phyloP scores from a whole-genome alignment of 1,140 invertebrate species.

The Luehdorfia chinensis region DNA sequence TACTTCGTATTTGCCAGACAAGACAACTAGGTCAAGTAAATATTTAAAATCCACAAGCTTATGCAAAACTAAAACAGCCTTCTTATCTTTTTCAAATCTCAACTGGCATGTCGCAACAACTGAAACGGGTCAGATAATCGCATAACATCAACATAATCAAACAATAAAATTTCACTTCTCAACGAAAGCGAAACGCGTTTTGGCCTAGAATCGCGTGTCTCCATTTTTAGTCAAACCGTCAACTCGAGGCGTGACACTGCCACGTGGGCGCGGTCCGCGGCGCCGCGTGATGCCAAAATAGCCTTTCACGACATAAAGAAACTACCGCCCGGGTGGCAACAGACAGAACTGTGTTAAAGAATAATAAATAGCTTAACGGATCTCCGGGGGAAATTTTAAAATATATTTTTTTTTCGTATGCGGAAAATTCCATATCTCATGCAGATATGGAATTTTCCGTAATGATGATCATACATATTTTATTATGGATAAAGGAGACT shows the following conservation, averaged over 20 bases:
- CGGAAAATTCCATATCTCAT: no score
- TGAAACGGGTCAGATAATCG: constrained; percentile 10
- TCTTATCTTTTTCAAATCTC: background rate
- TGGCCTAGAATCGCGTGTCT: constrained; percentile 9
- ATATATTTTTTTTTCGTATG: no score
- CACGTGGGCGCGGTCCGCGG: constrained; percentile 5
- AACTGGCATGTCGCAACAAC: constrained; percentile 7
- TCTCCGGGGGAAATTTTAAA: no score
- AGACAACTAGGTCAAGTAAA: no score
- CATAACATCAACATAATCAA: constrained; percentile 11
- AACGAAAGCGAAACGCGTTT: constrained; percentile 16
- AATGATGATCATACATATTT: no score
- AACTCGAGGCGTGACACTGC: constrained; percentile 1
- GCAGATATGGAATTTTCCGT: no score
- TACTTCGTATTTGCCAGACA: no score
- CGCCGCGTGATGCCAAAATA: constrained; percentile 1
- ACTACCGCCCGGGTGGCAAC: constrained; percentile 7
- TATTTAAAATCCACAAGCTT: no score
- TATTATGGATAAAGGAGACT: no score
- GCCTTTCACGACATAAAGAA: background rate
- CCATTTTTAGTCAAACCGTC: constrained; percentile 8
- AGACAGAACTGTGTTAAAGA: background rate
- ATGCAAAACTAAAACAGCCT: no score
- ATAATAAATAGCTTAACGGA: constrained; percentile 13
- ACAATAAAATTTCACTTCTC: constrained; percentile 16